Base-by-base conservation (phyloP, 2,113 vertebrate species). In the Ancistrus triradiatus region DNA sequence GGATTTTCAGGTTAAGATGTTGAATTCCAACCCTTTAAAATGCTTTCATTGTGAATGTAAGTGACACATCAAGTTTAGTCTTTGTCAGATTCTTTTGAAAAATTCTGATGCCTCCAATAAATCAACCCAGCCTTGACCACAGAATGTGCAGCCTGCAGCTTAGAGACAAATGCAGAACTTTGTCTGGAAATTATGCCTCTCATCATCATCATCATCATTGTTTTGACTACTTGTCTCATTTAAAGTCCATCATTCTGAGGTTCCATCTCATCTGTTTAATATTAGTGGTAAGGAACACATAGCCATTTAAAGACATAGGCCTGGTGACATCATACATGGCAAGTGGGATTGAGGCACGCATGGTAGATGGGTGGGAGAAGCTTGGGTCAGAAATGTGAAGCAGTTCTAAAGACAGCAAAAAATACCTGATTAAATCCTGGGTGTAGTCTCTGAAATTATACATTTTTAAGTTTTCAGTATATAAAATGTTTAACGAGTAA, bases 221-320 rank as follows among this genome's bases (percentile, higher is more conserved):
- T 88, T 89, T 86, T 86, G 85, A 86, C 85, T 86, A 77, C 85
- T 87, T 84, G 85, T 88, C 84, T 86, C 75, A 73, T 81, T 83
- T 81, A 82, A 85, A 87, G 81, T 86, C 85, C 82, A 75, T 88
- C 85, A 86, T 81, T 84, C 77, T 74, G 81, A 83, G 84, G 80
- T 84, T 88, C 84, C 67, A 77, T 80, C 71, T 88, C 88, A 90
- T 90, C 87, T 90, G 88, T 83, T 88, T 83, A 86, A 86, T 86
- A 90, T 90, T 90, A 90, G 88, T 84, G 86, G 86, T 84, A 80
- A 87, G 73, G 77, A 88, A 80, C 86, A 87, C 82, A 86, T 88
- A 85, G 85, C 77, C 76, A 85, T 86, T 87, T 83, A 87, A 86
- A 88, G 86, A 80, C 81, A 83, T 60, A 82, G 80, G 78, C 76